phyloP scores from a whole-genome alignment of 2,888 invertebrate genomes.

The Troilus luridus region DNA sequence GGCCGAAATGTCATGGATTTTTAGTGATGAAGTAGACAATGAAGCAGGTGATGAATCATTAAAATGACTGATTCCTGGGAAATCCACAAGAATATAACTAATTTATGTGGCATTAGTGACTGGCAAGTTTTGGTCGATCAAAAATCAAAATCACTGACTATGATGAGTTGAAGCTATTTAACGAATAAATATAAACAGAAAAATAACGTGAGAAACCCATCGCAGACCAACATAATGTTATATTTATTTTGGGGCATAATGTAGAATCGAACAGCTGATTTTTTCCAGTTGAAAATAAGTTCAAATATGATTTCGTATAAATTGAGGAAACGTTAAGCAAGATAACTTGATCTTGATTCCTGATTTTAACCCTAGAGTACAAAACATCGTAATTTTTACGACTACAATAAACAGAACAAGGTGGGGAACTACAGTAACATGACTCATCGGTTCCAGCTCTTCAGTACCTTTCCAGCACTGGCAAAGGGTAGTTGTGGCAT shows the following conservation, averaged over 20 bases:
- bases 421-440: no score
- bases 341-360: no score
- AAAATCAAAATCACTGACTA: not conserved
- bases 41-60: not conserved
- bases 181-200: not conserved
- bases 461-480: no score
- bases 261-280: not conserved
- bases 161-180: not conserved
- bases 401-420: no score
- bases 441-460: no score
- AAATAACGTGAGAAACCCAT: no score
- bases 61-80: not conserved
- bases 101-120: not conserved
- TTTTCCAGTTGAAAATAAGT: not conserved
- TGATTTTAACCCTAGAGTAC: no score
- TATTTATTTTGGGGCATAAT: not conserved
- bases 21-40: not conserved
- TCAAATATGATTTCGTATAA: not conserved
- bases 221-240: no score
- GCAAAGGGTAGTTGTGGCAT: no score
- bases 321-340: no score
- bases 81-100: not conserved
- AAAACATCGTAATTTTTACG: no score
- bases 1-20: no score
- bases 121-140: not conserved